Evolutionary conservation across 2,888 invertebrate genomes (phyloP), one percentile per base, ranked within the genome.

Genomic region (Amiota mariae): DNA sequence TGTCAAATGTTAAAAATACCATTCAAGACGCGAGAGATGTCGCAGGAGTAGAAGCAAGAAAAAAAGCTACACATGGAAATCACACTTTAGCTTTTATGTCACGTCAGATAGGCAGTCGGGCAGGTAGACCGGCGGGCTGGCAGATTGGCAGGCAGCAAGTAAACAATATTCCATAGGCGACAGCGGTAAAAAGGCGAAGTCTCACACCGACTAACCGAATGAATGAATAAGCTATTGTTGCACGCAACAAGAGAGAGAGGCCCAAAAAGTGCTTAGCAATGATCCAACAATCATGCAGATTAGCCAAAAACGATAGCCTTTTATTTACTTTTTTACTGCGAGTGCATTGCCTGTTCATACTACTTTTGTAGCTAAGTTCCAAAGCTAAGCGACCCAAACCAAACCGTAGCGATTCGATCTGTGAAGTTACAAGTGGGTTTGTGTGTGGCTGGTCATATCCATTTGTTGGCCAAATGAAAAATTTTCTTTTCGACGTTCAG

Each of bases 1-100:
- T 83, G 83, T 85, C 83, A 85, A 83, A 83, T 81, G 83, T 80
- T 84, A 83, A 84, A 83, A 83, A 84, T 83, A 82, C 83, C 85
- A 83, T 85, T 85, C 81, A 74, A 73, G 66, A 73, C 72, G 61
- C 70, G 20, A 20, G 54, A 54, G 18, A 54, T 13, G 24, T 8
- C 11, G 24, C 13, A 51, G 54, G 54, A n/a, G 18, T 61, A 24
- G 13, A 51, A 51, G 6, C 54, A 12, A n/a, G n/a, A 59, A 6
- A 12, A 51, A 72, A 64, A 51, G 8, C 3, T 6, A 36, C 36
- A 36, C 36, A 36, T 36, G 56, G n/a, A 78, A 78, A 78, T 78
- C 78, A 77, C 71, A 75, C 75, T 75, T 77, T 77, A 77, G 84
- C 75, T 80, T 80, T 83, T 74, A 78, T 80, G 77, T 76, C 75